phyloP scores from a whole-genome alignment of 2,113 vertebrate genomes.

The Gnathonemus longibarbis region DNA sequence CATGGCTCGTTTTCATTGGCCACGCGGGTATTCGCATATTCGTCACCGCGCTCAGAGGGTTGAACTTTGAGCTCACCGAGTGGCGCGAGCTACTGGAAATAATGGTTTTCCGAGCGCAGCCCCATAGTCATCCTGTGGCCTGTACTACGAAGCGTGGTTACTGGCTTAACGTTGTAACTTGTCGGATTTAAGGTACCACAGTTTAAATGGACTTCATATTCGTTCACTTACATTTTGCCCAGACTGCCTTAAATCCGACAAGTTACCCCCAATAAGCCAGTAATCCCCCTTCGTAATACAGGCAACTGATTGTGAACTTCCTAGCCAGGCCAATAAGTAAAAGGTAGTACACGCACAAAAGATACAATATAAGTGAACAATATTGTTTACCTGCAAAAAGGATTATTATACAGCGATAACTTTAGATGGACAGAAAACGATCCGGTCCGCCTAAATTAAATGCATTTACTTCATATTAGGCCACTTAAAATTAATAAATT shows the following conservation, averaged over 20 bases:
- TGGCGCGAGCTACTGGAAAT: not conserved
- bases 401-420: not conserved
- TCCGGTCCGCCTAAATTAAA: not conserved
- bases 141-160: too few species aligned
- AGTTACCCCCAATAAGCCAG: too few species aligned
- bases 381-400: not conserved
- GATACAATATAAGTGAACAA: not conserved
- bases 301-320: too few species aligned
- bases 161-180: too few species aligned
- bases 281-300: too few species aligned
- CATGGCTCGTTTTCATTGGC: not conserved
- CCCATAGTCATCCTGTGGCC: not conserved
- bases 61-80: not conserved
- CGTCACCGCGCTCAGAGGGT: not conserved
- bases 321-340: too few species aligned
- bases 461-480: not conserved
- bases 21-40: not conserved
- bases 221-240: too few species aligned
- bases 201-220: too few species aligned
- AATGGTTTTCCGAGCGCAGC: not conserved
- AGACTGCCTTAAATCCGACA: too few species aligned
- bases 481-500: too few species aligned
- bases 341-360: not conserved
- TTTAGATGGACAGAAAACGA: not conserved
- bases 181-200: too few species aligned